A percentile compares a stretch with the other conserved stretches of the same genome.
Evolutionary conservation across 2,797 vertebrate genomes (phyloP).

Genomic region (Mormyrops attenuatus): DNA sequence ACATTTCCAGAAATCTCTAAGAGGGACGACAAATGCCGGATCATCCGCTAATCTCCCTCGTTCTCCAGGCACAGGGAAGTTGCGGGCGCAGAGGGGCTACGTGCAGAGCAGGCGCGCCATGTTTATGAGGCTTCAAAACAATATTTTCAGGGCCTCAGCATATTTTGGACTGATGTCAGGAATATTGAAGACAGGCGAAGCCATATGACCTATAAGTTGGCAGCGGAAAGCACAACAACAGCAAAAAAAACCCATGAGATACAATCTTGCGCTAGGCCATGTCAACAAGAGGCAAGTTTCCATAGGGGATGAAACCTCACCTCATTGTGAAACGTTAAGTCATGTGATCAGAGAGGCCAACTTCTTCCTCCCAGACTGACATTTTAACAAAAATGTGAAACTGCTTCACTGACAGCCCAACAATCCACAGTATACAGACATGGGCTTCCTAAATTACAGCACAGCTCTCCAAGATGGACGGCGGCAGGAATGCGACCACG

Average conservation of each 20-base stretch:
- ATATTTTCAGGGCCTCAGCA: neutral
- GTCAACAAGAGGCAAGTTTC: neutral
- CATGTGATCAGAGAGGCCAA: neutral
- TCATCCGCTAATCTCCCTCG: neutral
- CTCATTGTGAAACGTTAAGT: neutral
- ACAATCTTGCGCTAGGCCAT: neutral
- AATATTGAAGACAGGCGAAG: neutral
- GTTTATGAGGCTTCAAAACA: neutral
- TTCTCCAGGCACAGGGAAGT: neutral
- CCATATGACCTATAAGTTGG: neutral
- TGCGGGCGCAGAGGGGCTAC: neutral
- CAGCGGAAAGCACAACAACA: neutral
- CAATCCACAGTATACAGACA: neutral
- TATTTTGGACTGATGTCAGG: conserved; percentile 1
- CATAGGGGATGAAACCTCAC: neutral
- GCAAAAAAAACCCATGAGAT: neutral
- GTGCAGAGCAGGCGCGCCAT: neutral
- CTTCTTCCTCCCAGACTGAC: neutral
- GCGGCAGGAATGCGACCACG: neutral
- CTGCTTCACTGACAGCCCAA: neutral
- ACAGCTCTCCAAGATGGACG: neutral
- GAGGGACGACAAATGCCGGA: neutral
- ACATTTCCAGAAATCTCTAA: neutral
- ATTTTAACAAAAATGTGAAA: neutral
- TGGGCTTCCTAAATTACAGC: neutral